These are phyloP conservation scores for Sprattus sprattus DNA, from an alignment of 2,113 vertebrate genomes.

Conservation along the genomic window DNA sequence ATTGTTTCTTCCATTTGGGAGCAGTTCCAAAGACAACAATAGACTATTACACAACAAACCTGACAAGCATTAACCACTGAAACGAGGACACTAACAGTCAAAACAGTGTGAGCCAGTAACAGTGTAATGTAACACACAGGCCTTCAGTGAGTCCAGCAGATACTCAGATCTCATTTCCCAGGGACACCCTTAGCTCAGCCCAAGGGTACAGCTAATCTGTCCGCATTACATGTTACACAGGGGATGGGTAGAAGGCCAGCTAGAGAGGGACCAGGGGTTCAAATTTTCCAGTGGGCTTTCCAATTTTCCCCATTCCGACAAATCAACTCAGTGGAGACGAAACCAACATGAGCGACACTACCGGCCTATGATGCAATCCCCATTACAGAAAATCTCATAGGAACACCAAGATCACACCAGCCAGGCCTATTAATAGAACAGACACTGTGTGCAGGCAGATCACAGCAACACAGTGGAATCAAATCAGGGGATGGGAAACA, in stretches of 20 bases:
- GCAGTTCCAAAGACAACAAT: too few relatives aligned
- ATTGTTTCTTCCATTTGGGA: too few relatives aligned
- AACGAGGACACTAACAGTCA: too few relatives aligned
- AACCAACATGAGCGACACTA: slow-evolving; percentile 45
- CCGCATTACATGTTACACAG: slow-evolving; percentile 29
- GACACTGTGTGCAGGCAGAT: not conserved
- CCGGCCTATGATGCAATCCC: slow-evolving; percentile 48
- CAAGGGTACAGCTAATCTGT: slow-evolving; percentile 18
- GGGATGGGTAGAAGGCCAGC: not conserved
- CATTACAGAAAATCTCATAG: slow-evolving; percentile 43
- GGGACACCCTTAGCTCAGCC: slow-evolving; percentile 21
- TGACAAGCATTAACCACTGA: too few relatives aligned
- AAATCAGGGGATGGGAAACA: not conserved
- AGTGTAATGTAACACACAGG: not conserved
- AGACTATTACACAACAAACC: too few relatives aligned
- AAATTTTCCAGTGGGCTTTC: slow-evolving; percentile 46
- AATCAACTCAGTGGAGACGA: slow-evolving; percentile 37
- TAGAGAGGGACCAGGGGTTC: not conserved
- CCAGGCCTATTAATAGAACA: slow-evolving; percentile 54
- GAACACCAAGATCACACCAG: slow-evolving; percentile 43
- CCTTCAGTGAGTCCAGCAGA: not conserved
- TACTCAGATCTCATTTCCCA: not conserved
- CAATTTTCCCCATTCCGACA: slow-evolving; percentile 44
- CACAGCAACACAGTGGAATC: not conserved
- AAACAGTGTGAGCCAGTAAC: not conserved